Conservation (phyloP, 2,888 invertebrate genomes). For the Drosophila melanosoma region DNA sequence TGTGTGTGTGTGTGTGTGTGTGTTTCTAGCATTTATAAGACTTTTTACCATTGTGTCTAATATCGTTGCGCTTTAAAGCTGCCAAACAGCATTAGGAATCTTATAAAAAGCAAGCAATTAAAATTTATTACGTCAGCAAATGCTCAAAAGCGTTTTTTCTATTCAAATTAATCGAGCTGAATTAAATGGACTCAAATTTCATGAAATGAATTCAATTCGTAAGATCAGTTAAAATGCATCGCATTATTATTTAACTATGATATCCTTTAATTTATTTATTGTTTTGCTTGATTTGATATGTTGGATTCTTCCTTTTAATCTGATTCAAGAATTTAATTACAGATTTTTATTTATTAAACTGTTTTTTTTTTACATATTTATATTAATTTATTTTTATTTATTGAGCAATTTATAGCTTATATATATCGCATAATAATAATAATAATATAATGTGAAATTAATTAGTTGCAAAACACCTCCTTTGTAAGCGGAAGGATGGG, state of each 20-base stretch:
- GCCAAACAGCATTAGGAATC: conserved; percentile 1
- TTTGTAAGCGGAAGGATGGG: not conserved
- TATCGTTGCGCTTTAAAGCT: conserved; percentile 22
- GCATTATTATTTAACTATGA: not conserved
- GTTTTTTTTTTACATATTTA: no score
- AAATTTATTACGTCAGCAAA: not conserved
- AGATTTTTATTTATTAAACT: no score
- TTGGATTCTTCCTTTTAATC: no score
- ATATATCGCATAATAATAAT: not conserved
- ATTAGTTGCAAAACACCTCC: not conserved
- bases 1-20: not conserved
- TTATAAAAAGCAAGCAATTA: conserved; percentile 21
- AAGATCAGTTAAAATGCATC: not conserved
- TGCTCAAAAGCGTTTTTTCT: not conserved
- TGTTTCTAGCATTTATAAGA: conserved; percentile 33
- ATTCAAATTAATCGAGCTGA: not conserved
- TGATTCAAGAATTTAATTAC: no score
- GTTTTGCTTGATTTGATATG: no score
- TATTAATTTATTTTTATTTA: no score
- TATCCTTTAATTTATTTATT: not conserved
- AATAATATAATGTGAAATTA: not conserved
- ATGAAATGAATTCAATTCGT: not conserved
- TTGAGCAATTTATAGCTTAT: no score
- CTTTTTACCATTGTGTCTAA: conserved; percentile 39
- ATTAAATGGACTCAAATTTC: not conserved